Base-by-base conservation (phyloP, 2,113 vertebrate genomes). In the Vidua chalybeata region DNA sequence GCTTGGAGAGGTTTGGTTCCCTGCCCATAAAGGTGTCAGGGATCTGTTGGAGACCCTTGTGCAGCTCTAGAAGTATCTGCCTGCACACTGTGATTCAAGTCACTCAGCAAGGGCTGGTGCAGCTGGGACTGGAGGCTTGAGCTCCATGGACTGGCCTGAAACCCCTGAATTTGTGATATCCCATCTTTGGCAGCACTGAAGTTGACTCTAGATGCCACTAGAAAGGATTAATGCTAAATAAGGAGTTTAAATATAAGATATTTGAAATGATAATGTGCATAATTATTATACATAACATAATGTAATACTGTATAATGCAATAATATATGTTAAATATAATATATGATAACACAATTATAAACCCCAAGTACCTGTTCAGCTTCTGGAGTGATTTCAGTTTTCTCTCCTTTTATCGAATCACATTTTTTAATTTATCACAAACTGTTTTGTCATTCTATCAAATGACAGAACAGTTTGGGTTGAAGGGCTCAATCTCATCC, bases 21-120 rank as follows among this genome's bases (percentile, higher is more conserved):
- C 14, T 49, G 20, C 48, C 35, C 37, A 13, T 35, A 35, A 8
- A 56, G 26, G 35, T 37, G 28, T 9, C 0, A 8, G 45, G 56
- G n/a, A 21, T 51, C 10, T 3, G 1, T 6, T 1, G 1, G 68
- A 80, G 28, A 41, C 12, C 20, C 27, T 31, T 61, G 54, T 3
- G 30, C 39, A 83, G 33, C 26, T 78, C 58, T 39, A 1, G 6
- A 11, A 11, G 23, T 30, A 13, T 54, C 2, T 7, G 9, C 51
- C 56, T 67, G 27, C 28, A 37, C 13, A 7, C 7, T 1, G 2
- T 16, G 22, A 12, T 24, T 51, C 1, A 82, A 83, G 35, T 43
- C 72, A 21, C 45, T 13, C 43, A 81, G 45, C 17, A 24, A 3
- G 8, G 23, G 58, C 27, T 87, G 54, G 8, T 58, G 48, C 41